Conservation (phyloP, 1,140 invertebrate genomes). For the Cyrtorhinus lividipennis region DNA sequence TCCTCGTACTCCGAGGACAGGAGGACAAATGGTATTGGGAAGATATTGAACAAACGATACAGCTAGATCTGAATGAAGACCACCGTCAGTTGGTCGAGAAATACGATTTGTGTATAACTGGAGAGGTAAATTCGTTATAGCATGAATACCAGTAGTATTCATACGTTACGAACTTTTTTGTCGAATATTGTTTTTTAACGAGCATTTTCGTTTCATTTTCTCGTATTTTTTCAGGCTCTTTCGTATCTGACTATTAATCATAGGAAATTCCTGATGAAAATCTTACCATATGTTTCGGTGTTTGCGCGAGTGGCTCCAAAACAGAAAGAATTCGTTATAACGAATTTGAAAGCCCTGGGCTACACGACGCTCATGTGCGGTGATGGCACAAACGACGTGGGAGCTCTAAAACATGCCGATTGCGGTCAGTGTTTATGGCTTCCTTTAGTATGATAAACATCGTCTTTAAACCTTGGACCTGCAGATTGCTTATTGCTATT, state of each 20-base stretch:
- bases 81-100: slow-evolving; percentile 28
- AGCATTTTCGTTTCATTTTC: too few species aligned
- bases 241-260: slow-evolving; percentile 51
- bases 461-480: not conserved
- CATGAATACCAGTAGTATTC: too few species aligned
- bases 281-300: slow-evolving; percentile 75
- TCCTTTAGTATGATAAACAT: not conserved
- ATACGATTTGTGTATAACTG: slow-evolving; percentile 88
- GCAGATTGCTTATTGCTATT: not conserved
- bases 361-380: slow-evolving; percentile 96
- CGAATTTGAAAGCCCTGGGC: slow-evolving; percentile 72
- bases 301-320: slow-evolving; percentile 92
- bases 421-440: slow-evolving; percentile 45
- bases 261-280: slow-evolving; percentile 44
- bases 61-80: slow-evolving; percentile 38
- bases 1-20: slow-evolving; percentile 52
- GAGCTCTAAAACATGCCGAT: slow-evolving; percentile 97
- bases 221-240: slow-evolving; percentile 41
- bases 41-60: slow-evolving; percentile 58
- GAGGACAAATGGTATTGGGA: slow-evolving; percentile 55
- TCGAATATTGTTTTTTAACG: not conserved
- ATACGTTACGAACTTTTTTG: not conserved
- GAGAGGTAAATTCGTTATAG: slow-evolving; percentile 43
- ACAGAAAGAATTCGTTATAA: slow-evolving; percentile 92
- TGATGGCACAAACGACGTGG: slow-evolving; percentile 99